Evolutionary conservation across 2,113 vertebrate species (phyloP), one percentile per base, ranked within the genome.

Genomic region (Cepphus grylle): DNA sequence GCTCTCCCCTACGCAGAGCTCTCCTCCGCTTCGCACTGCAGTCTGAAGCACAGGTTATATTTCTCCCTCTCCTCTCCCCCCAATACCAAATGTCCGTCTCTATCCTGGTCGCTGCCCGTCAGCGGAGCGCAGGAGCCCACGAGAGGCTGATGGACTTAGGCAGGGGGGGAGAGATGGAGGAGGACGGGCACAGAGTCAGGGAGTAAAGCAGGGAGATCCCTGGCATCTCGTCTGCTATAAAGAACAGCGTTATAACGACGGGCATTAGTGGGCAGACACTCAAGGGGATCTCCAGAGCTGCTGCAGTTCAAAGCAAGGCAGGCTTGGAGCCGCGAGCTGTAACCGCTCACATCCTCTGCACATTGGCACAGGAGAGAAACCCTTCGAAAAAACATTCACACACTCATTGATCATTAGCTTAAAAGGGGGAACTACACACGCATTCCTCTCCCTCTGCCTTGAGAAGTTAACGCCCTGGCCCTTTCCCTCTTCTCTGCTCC

Each of bases 211-310:
- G 29, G 32, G 50, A 55, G 76, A n/a, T 34, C 80, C 52, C 45
- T 34, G 63, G 77, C 86, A 74, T 83, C 38, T 63, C 2, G 0
- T 52, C 38, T 49, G 47, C 61, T 56, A 32, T 26, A 17, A 56
- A 55, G 72, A 63, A 10, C 69, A 63, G 72, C 0, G 1, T 32
- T 53, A 38, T 38, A 38, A 38, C 38, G 38, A 38, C 8, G 38
- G 38, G 38, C 8, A 10, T 38, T 38, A 38, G 38, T 38, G 38
- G 89, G 83, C 17, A 0, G 47, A 40, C 9, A 4, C 78, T 36
- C 52, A 11, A 30, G 83, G 87, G 49, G 66, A 90, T 93, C 76
- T 86, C 90, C 92, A 65, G 71, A 80, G 77, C 65, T 25, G 77
- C 77, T 66, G 71, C 38, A 34, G 23, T 40, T 86, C 71, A 49